phyloP scores from a whole-genome alignment of 64 coral and sea anemone genomes.

The Montipora capricornis region DNA sequence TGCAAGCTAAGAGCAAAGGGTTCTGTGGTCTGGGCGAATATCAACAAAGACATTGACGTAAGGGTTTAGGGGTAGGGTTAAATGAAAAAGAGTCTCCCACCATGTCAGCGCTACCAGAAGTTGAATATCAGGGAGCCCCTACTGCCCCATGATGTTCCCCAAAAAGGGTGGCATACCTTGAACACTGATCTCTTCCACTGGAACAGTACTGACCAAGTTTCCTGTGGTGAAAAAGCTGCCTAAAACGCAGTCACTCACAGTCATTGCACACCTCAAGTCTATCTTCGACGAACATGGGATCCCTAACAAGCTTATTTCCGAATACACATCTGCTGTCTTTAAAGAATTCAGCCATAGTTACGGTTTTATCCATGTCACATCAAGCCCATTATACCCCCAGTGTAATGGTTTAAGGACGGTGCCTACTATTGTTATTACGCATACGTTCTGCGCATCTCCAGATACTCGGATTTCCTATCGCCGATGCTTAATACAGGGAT shows the following conservation, averaged over 20 bases:
- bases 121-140: no score
- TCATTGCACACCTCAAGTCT: slow-evolving; percentile 21
- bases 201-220: slow-evolving; percentile 55
- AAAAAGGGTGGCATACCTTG: slow-evolving; percentile 48
- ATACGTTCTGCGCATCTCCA: no score
- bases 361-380: no score
- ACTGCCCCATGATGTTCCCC: no score
- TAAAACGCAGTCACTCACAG: neutral
- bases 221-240: slow-evolving; percentile 9
- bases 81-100: neutral
- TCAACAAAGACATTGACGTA: no score
- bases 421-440: no score
- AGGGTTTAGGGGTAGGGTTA: no score
- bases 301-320: neutral
- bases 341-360: no score
- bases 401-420: slow-evolving; percentile 49
- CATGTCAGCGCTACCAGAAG: neutral
- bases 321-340: neutral
- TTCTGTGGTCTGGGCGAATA: no score
- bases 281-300: slow-evolving; percentile 35
- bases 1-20: no score
- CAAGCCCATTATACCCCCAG: neutral
- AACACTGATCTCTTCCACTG: slow-evolving; percentile 52
- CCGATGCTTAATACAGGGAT: no score
- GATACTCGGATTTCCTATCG: no score